phyloP scores from a whole-genome alignment of 2,888 invertebrate genomes.

The Chrysotoxum bicinctum region DNA sequence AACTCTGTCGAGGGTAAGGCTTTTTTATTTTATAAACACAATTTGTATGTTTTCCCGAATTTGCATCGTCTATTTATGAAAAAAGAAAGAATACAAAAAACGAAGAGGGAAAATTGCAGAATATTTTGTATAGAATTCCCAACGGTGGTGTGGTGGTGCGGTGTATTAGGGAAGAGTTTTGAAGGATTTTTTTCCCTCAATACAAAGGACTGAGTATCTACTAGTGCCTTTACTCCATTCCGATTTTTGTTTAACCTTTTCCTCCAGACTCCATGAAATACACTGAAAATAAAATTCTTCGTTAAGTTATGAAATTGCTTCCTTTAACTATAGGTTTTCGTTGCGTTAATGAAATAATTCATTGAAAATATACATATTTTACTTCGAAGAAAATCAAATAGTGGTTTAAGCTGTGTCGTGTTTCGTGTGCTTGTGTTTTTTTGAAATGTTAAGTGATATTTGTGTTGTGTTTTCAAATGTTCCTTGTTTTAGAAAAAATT shows the following conservation, averaged over 20 bases:
- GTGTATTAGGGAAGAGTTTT: constrained; percentile 34
- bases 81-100: background rate
- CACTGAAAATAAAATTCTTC: no score
- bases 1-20: constrained; percentile 8
- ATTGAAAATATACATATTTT: no score
- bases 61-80: constrained; percentile 5
- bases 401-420: no score
- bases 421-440: no score
- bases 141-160: no score
- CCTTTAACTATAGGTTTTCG: no score
- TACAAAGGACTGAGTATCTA: background rate
- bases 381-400: no score
- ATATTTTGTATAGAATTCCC: constrained; percentile 23
- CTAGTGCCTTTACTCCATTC: background rate
- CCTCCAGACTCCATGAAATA: background rate
- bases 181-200: background rate
- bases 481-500: no score
- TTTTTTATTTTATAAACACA: constrained; percentile 18
- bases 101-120: background rate
- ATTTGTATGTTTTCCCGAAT: constrained; percentile 35
- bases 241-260: constrained; percentile 5
- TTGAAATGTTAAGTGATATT: no score
- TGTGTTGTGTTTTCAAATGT: no score
- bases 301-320: no score
- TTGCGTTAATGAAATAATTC: no score